Percentiles rank a stretch among this genome's conserved stretches.
These are phyloP conservation scores for Nicator chloris DNA, from an alignment of 2,113 vertebrate genomes.

Conservation along the genomic window DNA sequence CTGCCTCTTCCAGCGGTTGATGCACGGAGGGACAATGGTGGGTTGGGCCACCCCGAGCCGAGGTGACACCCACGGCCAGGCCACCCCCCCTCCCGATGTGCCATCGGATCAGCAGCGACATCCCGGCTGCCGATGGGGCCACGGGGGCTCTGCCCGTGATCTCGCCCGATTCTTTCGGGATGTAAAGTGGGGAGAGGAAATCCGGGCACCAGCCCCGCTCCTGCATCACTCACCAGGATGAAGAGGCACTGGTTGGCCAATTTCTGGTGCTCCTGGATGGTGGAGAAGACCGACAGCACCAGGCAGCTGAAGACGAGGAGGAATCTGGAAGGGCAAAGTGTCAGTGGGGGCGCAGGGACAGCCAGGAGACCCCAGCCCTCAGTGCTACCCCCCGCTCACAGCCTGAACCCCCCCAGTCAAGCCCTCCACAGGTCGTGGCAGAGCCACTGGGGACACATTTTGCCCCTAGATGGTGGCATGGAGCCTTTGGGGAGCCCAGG, in stretches of 20 bases:
- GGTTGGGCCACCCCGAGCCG: accelerated
- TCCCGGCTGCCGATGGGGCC: background rate
- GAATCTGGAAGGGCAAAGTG: constrained; percentile 79
- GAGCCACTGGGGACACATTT: background rate
- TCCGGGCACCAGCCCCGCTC: accelerated
- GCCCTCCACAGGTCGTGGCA: accelerated
- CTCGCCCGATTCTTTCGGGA: accelerated
- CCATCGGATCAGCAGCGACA: accelerated
- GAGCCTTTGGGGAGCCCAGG: background rate
- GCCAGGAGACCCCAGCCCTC: background rate
- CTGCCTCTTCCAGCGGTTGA: background rate
- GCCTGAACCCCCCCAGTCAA: background rate
- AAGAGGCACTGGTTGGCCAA: constrained; percentile 92
- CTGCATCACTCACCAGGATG: constrained; percentile 84
- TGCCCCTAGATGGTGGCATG: constrained; percentile 9
- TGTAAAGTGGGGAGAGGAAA: accelerated
- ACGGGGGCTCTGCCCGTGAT: accelerated
- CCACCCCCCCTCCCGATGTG: background rate
- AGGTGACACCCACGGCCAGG: accelerated
- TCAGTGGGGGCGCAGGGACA: accelerated
- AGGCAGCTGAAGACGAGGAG: constrained; percentile 97
- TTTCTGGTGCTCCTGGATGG: constrained; percentile 92
- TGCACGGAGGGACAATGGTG: accelerated
- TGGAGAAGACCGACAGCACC: constrained; percentile 98
- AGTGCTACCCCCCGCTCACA: accelerated